phyloP scores from a whole-genome alignment of 2,888 invertebrate species.

The Diarsia mendica region DNA sequence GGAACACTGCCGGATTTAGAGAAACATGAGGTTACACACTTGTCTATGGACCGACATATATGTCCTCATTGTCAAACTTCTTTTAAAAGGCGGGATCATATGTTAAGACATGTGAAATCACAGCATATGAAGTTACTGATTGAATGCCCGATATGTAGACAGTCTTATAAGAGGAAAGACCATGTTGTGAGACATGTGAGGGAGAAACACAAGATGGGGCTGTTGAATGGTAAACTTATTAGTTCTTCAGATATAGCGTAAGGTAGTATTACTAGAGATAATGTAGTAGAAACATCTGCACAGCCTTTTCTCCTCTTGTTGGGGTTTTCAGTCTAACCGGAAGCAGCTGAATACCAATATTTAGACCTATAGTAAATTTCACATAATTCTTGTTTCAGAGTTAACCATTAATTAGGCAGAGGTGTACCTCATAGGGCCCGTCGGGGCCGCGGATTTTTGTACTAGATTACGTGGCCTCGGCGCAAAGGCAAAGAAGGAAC shows the following conservation, averaged over 20 bases:
- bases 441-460: too few species aligned
- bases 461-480: too few species aligned
- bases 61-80: conserved; percentile 74
- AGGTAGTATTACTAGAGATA: not conserved
- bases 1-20: conserved; percentile 63
- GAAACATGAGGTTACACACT: conserved; percentile 73
- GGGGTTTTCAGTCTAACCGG: not conserved
- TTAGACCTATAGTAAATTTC: too few species aligned
- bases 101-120: conserved; percentile 78
- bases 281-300: not conserved
- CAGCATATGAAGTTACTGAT: conserved; percentile 75
- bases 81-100: conserved; percentile 79
- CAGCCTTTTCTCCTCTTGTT: not conserved
- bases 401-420: too few species aligned
- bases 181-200: conserved; percentile 78
- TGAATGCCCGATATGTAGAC: conserved; percentile 74
- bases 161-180: conserved; percentile 77
- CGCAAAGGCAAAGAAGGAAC: too few species aligned
- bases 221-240: conserved; percentile 72
- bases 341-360: not conserved
- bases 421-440: too few species aligned
- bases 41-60: conserved; percentile 66
- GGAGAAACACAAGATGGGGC: conserved; percentile 78
- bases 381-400: too few species aligned
- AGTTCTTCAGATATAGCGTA: conserved; percentile 67